phyloP scores from a whole-genome alignment of 2,888 invertebrate genomes.

The Lampropteryx suffumata region DNA sequence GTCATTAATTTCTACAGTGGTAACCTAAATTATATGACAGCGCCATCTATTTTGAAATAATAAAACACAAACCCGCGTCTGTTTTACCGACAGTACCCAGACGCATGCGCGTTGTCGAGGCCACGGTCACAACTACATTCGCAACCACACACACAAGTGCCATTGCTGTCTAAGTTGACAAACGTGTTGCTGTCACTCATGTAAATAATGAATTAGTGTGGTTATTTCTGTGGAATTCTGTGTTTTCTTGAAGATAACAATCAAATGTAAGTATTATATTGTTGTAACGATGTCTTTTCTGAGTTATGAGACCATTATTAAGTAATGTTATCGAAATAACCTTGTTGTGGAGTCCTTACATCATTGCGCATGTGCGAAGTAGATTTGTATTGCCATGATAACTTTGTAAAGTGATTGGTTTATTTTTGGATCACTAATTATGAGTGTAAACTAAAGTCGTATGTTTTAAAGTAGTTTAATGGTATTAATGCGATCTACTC shows the following conservation, averaged over 20 bases:
- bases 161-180: conserved; percentile 52
- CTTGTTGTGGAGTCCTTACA: conserved; percentile 24
- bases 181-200: conserved; percentile 56
- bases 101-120: conserved; percentile 74
- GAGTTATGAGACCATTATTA: conserved; percentile 14
- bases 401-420: neutral
- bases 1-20: no score
- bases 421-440: neutral
- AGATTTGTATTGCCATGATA: conserved; percentile 18
- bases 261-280: conserved; percentile 55
- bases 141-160: conserved; percentile 57
- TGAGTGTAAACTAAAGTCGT: no score
- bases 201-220: conserved; percentile 60
- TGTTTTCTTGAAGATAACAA: conserved; percentile 44
- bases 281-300: conserved; percentile 22
- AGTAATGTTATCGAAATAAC: conserved; percentile 34
- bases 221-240: conserved; percentile 46
- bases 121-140: conserved; percentile 67
- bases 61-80: conserved; percentile 30
- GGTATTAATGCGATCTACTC: neutral
- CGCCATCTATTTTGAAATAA: conserved; percentile 53
- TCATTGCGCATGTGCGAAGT: conserved; percentile 46
- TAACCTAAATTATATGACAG: conserved; percentile 16
- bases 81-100: conserved; percentile 54
- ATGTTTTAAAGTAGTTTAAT: neutral